A percentile compares a stretch with the other conserved stretches of the same genome.
Conservation (phyloP, 2,797 vertebrate species). For the Crypturellus tataupa region DNA sequence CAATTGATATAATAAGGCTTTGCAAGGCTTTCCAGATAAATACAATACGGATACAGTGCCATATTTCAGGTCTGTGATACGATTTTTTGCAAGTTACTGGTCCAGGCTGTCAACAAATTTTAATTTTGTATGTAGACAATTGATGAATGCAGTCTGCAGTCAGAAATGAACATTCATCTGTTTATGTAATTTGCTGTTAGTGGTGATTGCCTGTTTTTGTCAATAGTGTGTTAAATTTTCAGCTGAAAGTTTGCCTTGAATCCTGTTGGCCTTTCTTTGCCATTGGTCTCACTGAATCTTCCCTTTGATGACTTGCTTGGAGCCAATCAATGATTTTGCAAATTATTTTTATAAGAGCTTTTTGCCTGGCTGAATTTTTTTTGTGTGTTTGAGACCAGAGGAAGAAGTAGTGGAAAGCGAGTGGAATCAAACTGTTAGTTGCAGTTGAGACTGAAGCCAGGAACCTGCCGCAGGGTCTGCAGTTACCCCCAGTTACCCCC, state of each 20-base stretch:
- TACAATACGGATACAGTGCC: background rate
- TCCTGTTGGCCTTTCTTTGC: background rate
- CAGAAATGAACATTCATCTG: background rate
- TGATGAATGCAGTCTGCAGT: background rate
- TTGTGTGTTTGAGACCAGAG: background rate
- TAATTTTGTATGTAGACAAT: background rate
- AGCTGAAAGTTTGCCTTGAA: background rate
- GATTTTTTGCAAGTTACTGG: background rate
- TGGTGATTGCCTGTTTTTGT: conserved; percentile 16
- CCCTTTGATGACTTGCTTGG: conserved; percentile 1
- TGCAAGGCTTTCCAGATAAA: background rate
- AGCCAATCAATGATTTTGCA: background rate
- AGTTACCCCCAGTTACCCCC: background rate
- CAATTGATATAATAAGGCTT: background rate
- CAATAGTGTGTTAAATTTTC: conserved; percentile 11
- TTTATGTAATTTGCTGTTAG: conserved; percentile 22
- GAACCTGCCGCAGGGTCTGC: background rate
- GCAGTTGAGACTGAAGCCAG: background rate
- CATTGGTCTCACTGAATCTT: background rate
- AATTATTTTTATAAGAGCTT: background rate
- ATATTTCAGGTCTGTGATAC: background rate
- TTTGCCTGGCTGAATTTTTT: background rate
- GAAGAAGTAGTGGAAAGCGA: background rate
- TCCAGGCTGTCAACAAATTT: background rate
- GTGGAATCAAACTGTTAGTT: background rate